Base-by-base conservation (phyloP, 2,888 invertebrate genomes). In the Adela reaumurella region DNA sequence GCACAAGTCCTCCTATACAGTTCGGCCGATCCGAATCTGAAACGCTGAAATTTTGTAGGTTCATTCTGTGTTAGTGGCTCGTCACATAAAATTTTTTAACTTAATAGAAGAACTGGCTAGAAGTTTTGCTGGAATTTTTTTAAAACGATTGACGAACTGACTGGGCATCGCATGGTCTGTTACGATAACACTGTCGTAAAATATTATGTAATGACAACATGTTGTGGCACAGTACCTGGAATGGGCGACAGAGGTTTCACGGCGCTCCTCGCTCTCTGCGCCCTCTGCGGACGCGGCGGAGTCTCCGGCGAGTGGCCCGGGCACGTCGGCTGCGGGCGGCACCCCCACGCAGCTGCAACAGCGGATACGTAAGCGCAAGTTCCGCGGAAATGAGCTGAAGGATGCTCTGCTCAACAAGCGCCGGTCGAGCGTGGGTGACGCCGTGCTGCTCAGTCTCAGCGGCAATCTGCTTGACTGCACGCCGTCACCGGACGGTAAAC, bases 391-490 rank as follows among this genome's bases (percentile, higher is more conserved):
- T 14, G 79, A 79, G 48, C 35, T 35, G 11, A 35, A 35, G 35
- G 35, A 35, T 8, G 78, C 85, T 16, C 84, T 84, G 55, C 68
- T 85, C 45, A 82, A 85, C 63, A 94, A 94, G 70, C 83, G 94
- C 19, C 85, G 94, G 54, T 93, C 94, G 1, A 92, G 92, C 6
- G 87, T 92, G 45, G 90, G 90, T 57, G 94, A 94, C 72, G 88
- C 92, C 45, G 92, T 90, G 29, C 82, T 90, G 52, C 82, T 94
- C 50, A 92, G 92, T 56, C 86, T 92, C 49, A 92, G 92, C 55
- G 91, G 90, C 28, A 94, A 94, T 58, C 89, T 94, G 68, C 82
- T 96, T 54, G 96, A 96, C 66, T 90, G 90, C 60, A 94, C 94
- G 48, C 84, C 88, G 48, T 90, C 91, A 69, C 92, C 92, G 2